phyloP scores from a whole-genome alignment of 1,140 invertebrate genomes.

The Calephelis virginiensis region DNA sequence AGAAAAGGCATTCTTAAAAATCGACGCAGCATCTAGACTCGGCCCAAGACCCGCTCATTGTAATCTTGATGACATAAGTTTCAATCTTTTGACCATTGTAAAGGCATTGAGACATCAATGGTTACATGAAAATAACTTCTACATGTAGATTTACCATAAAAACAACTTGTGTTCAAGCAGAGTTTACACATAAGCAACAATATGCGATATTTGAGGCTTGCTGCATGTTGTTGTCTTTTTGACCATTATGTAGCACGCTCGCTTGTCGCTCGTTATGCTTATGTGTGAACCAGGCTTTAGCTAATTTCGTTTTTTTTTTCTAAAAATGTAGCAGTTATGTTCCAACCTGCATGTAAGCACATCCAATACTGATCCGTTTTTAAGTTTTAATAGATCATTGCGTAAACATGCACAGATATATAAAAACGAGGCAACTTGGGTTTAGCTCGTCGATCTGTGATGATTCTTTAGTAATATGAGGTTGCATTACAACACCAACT shows the following conservation, averaged over 20 bases:
- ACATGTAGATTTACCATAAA: background rate
- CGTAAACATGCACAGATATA: slow-evolving; percentile 34
- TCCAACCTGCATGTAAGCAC: slow-evolving; percentile 37
- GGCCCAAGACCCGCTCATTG: slow-evolving; percentile 65
- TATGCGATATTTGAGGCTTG: too few species aligned
- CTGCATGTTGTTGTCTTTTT: background rate
- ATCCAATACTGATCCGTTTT: slow-evolving; percentile 27
- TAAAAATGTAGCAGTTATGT: slow-evolving; percentile 48
- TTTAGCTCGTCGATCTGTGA: slow-evolving; percentile 55
- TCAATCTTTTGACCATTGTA: slow-evolving; percentile 67
- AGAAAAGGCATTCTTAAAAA: slow-evolving; percentile 66
- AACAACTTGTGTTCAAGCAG: too few species aligned
- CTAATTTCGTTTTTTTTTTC: slow-evolving; percentile 21
- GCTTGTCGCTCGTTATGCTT: background rate
- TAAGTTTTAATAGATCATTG: slow-evolving; percentile 39
- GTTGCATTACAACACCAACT: slow-evolving; percentile 31
- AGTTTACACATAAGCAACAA: too few species aligned
- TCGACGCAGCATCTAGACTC: slow-evolving; percentile 59
- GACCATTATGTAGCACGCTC: too few species aligned
- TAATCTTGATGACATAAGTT: slow-evolving; percentile 69
- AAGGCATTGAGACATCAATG: slow-evolving; percentile 65
- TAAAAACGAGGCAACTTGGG: slow-evolving; percentile 54
- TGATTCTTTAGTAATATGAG: slow-evolving; percentile 76
- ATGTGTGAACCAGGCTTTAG: slow-evolving; percentile 17
- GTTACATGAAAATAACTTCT: slow-evolving; percentile 43